Base-by-base conservation (phyloP, 1,140 invertebrate genomes). In the Sitophilus oryzae region DNA sequence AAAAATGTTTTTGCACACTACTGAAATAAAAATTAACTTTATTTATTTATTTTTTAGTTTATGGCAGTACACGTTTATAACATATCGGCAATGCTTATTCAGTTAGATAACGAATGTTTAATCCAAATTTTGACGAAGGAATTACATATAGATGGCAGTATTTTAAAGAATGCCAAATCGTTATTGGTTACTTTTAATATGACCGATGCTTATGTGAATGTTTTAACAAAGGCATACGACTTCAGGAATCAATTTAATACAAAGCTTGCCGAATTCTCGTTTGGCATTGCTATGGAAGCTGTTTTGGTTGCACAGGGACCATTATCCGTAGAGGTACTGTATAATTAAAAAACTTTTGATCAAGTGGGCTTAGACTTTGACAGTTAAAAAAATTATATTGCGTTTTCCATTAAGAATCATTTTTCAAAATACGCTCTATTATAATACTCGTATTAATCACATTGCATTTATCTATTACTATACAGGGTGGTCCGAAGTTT, bases 1-100 rank as follows among this genome's bases (percentile, higher is more conserved):
- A n/a, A n/a, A n/a, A n/a, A 8, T 34, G 30, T 25, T 47, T 41
- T 15, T 49, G 36, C 41, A 22, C 45, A n/a, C n/a, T n/a, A n/a
- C n/a, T n/a, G n/a, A n/a, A n/a, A n/a, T n/a, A n/a, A n/a, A n/a
- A n/a, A n/a, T n/a, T n/a, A n/a, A n/a, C n/a, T n/a, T n/a, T n/a
- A n/a, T n/a, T n/a, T n/a, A n/a, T n/a, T n/a, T n/a, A n/a, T 56
- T 42, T 58, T 67, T 50, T 44, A 86, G 84, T 91, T 91, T 71
- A 86, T 90, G 81, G 86, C 87, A n/a, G 80, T 94, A 19, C 86
- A 91, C 65, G 77, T 93, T 22, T 83, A 86, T 58, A 90, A 91
- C 67, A 79, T 91, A 56, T 89, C 84, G 52, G 76, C 91, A 8
- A 81, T 88, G 60, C 73, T 85, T 41, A 76, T 89, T 54, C 76